phyloP scores from a whole-genome alignment of 1,140 invertebrate species.

The Drosophila watanabei region DNA sequence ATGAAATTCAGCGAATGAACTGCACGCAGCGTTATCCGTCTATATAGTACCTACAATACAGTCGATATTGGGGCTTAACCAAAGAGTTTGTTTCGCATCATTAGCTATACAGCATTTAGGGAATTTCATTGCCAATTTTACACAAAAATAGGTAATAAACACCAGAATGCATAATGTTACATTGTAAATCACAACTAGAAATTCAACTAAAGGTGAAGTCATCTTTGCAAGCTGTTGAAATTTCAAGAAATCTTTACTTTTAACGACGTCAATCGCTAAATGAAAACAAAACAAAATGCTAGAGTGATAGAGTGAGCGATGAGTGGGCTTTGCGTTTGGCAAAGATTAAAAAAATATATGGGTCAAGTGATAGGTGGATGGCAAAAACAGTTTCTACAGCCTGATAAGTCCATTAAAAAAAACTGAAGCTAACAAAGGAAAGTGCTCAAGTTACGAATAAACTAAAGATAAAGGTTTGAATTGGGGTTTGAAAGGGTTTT shows the following conservation, averaged over 20 bases:
- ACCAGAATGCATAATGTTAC: background rate
- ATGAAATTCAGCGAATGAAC: constrained; percentile 49
- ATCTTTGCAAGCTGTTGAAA: constrained; percentile 9
- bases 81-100: background rate
- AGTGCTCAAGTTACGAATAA: too few species aligned
- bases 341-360: constrained; percentile 22
- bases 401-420: constrained; percentile 12
- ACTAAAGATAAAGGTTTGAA: background rate
- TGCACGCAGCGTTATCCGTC: constrained; percentile 49
- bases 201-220: background rate
- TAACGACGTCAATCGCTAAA: constrained; percentile 1
- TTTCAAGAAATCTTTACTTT: constrained; percentile 6
- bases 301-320: constrained; percentile 7
- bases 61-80: background rate
- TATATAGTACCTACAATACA: constrained; percentile 6
- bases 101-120: background rate
- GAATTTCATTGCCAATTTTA: constrained; percentile 13
- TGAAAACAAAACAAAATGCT: constrained; percentile 8
- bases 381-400: constrained; percentile 8
- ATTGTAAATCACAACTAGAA: background rate
- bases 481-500: background rate
- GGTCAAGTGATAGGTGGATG: constrained; percentile 20
- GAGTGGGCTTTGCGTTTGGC: constrained; percentile 2
- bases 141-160: background rate
- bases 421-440: background rate